A percentile compares a stretch with the other conserved stretches of the same genome.
phyloP scores from a whole-genome alignment of 2,797 vertebrate genomes.

The Chiloscyllium punctatum region DNA sequence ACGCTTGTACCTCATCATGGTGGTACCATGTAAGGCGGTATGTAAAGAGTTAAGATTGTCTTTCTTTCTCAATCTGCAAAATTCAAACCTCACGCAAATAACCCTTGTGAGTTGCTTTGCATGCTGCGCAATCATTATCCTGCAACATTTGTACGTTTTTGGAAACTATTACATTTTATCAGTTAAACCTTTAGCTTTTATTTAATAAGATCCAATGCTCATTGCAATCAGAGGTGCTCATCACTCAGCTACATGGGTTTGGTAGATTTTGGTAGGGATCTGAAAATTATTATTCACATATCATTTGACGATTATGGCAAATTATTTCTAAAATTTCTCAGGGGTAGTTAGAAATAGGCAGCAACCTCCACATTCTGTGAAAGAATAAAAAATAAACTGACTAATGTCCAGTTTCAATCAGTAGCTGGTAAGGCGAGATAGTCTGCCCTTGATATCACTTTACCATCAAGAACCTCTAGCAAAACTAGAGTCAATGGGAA shows the following conservation, averaged over 20 bases:
- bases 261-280: neutral
- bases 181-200: neutral
- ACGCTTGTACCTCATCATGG: constrained; percentile 23
- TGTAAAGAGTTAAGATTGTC: neutral
- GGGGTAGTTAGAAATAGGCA: no score
- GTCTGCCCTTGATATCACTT: no score
- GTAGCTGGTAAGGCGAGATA: neutral
- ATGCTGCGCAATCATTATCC: neutral
- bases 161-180: neutral
- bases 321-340: neutral
- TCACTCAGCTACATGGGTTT: neutral
- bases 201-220: no score
- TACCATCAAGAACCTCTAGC: no score
- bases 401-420: neutral
- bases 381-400: neutral
- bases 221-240: neutral
- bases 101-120: neutral
- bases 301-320: neutral
- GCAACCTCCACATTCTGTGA: no score
- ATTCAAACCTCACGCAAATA: neutral
- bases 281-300: neutral
- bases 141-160: neutral
- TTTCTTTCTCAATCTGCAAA: neutral
- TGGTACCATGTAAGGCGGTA: neutral
- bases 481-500: no score